Base-by-base conservation (phyloP, 2,797 vertebrate genomes). In the Thunnus albacares region DNA sequence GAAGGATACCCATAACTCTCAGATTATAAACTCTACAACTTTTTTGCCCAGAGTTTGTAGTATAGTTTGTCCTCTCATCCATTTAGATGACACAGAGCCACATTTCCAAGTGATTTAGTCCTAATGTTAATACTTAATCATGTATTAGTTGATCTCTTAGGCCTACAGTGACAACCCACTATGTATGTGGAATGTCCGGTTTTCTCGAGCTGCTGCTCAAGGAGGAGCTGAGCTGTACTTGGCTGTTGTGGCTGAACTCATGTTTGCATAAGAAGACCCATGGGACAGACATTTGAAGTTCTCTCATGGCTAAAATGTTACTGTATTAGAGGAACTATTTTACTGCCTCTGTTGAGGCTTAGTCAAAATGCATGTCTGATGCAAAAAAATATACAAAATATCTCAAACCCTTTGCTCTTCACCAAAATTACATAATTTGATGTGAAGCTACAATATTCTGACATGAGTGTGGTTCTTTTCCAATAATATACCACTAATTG, bases 111-210 rank as follows among this genome's bases (percentile, higher is more conserved):
- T 6, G 38, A 58, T 30, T 74, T 38, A 67, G 59, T 38, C 24
- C 53, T 60, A 63, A 57, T 55, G 47, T 7, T 59, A 73, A 82
- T 68, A 62, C 74, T 63, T 33, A 56, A 82, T 64, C 77, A 74
- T 80, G 84, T 75, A 89, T 87, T 84, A 84, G 72, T 80, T 84
- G 86, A 93, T 95, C 89, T 92, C 79, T 67, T 75, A 90, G 73
- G 77, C 82, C 78, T 24, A 33, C 38, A 68, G 81, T 88, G 86
- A 80, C 60, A 87, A 87, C 80, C 92, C 92, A 89, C 86, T 88
- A 89, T 90, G 89, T 92, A 93, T 91, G 73, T 84, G 90, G 92
- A 94, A 94, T 89, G 89, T 91, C 91, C 89, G 86, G 87, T 89
- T 93, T 92, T 53, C 80, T 76, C 89, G 84, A 62, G 20, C 0